These are phyloP conservation scores for Drosophila nasuta DNA, from an alignment of 1,140 invertebrate genomes.

Conservation along the genomic window DNA sequence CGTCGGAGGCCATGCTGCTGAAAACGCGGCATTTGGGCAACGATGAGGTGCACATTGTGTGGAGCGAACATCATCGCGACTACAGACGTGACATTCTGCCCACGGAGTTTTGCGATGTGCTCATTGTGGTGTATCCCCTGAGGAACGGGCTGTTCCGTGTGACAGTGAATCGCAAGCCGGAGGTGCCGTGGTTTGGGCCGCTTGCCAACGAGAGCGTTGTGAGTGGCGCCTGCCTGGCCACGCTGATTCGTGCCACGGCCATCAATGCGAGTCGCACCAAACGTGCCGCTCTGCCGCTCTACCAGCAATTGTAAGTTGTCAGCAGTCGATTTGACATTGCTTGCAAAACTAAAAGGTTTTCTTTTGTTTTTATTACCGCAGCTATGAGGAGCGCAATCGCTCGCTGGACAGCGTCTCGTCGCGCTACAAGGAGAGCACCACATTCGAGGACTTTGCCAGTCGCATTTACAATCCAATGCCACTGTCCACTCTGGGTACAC, in stretches of 20 bases:
- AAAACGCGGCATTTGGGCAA: constrained; percentile 99
- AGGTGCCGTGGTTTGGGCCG: constrained; percentile 97
- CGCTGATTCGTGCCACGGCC: constrained; percentile 95
- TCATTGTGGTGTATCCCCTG: constrained; percentile 98
- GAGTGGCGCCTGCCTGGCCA: constrained; percentile 92
- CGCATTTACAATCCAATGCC: constrained; percentile 93
- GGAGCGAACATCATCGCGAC: constrained; percentile 98
- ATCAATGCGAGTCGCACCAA: constrained; percentile 96
- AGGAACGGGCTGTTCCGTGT: constrained; percentile 92
- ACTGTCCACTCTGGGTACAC: constrained; percentile 70
- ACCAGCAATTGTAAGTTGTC: constrained; percentile 94
- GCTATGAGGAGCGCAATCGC: constrained; percentile 95
- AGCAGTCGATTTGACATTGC: not conserved
- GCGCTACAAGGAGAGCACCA: constrained; percentile 94
- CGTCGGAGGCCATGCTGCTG: constrained; percentile 93
- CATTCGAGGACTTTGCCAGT: constrained; percentile 96
- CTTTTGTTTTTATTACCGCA: constrained; percentile 80
- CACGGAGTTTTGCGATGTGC: constrained; percentile 99
- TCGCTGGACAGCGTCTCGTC: constrained; percentile 94
- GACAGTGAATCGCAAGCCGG: constrained; percentile 93
- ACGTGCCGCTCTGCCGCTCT: constrained; percentile 93
- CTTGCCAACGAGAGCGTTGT: constrained; percentile 97
- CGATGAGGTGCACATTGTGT: constrained; percentile 99
- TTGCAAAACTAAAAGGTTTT: not conserved
- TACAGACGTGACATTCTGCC: constrained; percentile 98